Evolutionary conservation across 2,888 invertebrate species (phyloP), one percentile per base, ranked within the genome.

Genomic region (Diaprepes abbreviatus): DNA sequence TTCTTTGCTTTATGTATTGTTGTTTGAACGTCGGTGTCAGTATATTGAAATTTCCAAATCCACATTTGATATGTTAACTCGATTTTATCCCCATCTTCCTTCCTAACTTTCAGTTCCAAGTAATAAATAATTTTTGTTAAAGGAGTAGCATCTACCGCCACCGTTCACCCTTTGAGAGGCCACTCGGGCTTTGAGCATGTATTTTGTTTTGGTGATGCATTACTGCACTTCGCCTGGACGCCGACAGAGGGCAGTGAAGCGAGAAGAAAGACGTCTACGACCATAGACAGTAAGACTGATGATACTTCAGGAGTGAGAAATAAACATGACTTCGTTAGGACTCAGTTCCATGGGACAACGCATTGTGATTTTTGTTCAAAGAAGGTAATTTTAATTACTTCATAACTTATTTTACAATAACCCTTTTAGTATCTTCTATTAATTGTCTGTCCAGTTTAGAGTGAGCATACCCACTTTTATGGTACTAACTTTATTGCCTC

Each of bases 301-400:
- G 54, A 69, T 5, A 60, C 71, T 16, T 12, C 54, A 4, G 54
- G 16, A 17, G 70, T 64, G 36, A 67, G 70, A 33, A 71, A 70
- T 38, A 72, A 85, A 50, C 94, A 93, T 79, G 93, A 93, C 82
- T 96, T 97, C 80, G 89, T 94, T 63, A 87, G 94, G 62, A 95
- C 94, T 1, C 95, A 96, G 83, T 96, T 97, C 81, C 92, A 94
- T 80, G 88, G 94, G 64, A 93, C 94, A 0, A 95, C 96, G 2
- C 93, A 94, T 81, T 97, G 97, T 82, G 94, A 95, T 82, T 96
- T 95, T 83, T 97, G 97, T 85, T 92, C 93, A 70, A 96, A 95
- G 82, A 97, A 97, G 90, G 94, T 71, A 43, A 28, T 21, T 62
- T n/a, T n/a, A n/a, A n/a, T n/a, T n/a, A n/a, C n/a, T n/a, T n/a